Base-by-base conservation (phyloP, 2,888 invertebrate genomes). In the Hyalella azteca region DNA sequence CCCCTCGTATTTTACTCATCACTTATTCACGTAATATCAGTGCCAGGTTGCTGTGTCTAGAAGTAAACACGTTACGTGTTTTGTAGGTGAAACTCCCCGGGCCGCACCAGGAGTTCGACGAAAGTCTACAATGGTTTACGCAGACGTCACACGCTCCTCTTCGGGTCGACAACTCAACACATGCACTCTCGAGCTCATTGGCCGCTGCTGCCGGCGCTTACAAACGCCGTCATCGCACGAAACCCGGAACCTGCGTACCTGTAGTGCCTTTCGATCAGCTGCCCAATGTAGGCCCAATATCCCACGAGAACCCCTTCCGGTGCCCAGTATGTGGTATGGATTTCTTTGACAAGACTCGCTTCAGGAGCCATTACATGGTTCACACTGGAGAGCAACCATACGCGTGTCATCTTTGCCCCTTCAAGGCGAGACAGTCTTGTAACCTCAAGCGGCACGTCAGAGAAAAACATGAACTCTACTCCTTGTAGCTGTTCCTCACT, bases 371-470 rank as follows among this genome's bases (percentile, higher is more conserved):
- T 77, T 80, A 73, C 80, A 78, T 60, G 40, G 81, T 79, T 19
- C 83, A 83, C 79, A 83, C 83, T 3, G 83, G 83, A 45, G 83
- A 83, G 78, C 78, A 80, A 66, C 81, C 81, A n/a, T 80, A 76
- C 80, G 41, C 26, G 15, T 83, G 83, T 40, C 66, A 26, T 50
- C 59, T 79, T 59, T 82, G 82, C 76, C 59, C 41, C 48, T 82
- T 78, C 73, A 76, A 81, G 39, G 79, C 82, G 26, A 79, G 77
- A 29, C 82, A 82, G 76, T 81, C 79, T 39, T 79, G 79, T n/a
- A 82, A 82, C 32, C 79, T 81, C 29, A 81, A 78, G 49, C 60
- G 73, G 4, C 78, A 78, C 40, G 26, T 75, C 13, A 75, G 75
- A 32, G 75, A 75, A 45, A 75, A 45, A 29, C 75, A 75, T 75